Percentiles rank a stretch among this genome's conserved stretches.
phyloP scores from a whole-genome alignment of 2,888 invertebrate genomes.

The Thereva nobilitata region DNA sequence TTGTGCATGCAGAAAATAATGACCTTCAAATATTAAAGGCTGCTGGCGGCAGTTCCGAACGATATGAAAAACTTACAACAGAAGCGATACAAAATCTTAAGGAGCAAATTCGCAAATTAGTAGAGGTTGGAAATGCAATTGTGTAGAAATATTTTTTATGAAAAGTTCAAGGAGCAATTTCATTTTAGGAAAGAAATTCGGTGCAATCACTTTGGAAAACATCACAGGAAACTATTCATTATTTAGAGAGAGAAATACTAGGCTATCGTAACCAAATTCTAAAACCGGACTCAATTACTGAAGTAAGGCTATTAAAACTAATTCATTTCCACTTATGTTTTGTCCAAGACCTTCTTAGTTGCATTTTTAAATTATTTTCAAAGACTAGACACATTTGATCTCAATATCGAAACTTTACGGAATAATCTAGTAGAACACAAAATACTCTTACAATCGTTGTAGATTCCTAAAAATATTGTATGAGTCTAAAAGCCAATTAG shows the following conservation, averaged over 20 bases:
- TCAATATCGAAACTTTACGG: too few relatives aligned
- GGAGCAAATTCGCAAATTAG: conserved; percentile 54
- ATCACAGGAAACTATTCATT: conserved; percentile 67
- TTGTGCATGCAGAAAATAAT: conserved; percentile 47
- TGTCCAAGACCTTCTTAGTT: too few relatives aligned
- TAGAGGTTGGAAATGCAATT: conserved; percentile 47
- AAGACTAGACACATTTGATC: too few relatives aligned
- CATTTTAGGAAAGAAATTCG: conserved; percentile 66
- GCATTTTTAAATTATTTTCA: too few relatives aligned
- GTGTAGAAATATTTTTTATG: too few relatives aligned
- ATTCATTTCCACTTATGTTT: neutral
- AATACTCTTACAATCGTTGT: too few relatives aligned
- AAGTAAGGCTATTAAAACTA: conserved; percentile 42
- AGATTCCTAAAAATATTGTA: too few relatives aligned
- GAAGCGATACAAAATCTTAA: conserved; percentile 55
- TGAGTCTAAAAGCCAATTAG: conserved; percentile 9
- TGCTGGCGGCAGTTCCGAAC: conserved; percentile 37
- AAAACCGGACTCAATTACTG: conserved; percentile 44
- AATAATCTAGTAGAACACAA: too few relatives aligned
- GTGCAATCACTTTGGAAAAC: conserved; percentile 69
- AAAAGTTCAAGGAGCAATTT: neutral
- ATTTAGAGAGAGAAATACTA: conserved; percentile 69
- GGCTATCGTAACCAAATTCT: conserved; percentile 56
- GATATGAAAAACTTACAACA: conserved; percentile 48
- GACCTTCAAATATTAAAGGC: conserved; percentile 43